Base-by-base conservation (phyloP, 2,888 invertebrate genomes). In the Rotaria sp. region DNA sequence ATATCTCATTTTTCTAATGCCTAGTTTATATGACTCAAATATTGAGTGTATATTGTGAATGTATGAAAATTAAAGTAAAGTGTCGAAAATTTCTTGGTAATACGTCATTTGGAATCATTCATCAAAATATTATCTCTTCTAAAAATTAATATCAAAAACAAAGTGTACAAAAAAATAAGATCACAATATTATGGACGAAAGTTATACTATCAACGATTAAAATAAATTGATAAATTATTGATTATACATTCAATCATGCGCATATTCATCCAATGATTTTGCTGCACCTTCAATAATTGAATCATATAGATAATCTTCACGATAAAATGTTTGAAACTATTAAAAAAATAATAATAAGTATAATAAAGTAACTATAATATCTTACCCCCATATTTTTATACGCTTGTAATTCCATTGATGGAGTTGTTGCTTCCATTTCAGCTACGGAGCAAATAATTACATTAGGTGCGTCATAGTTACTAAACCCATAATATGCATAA, bases 281-380 rank as follows among this genome's bases (percentile, higher is more conserved):
- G 8, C 21, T 84, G 50, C 24, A 50, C 55, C 52, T 4, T 24
- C 35, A 50, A 84, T 50, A 26, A 84, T 84, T 30, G 84, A 84
- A 38, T 84, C 84, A 26, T 84, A 84, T 30, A 84, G n/a, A 52
- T n/a, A 84, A 52, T 84, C 84, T 55, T 84, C 84, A 35, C 84
- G 84, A 52, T 52, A 38, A 35, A 84, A 50, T 52, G 10, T 5
- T 35, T 8, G 24, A 52, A 35, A 24, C 55, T 80, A 45, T n/a
- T n/a, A 45, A 80, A 24, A 80, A 26, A 41, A 45, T 2, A 80
- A 11, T 5, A n/a, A n/a, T 48, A 48, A 24, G 30, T 45, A n/a
- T 11, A 1, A 48, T 18, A 26, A 84, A n/a, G 4, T n/a, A 48
- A 15, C 10, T 21, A 18, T 21, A 4, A 35, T 67, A 24, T 35